phyloP scores from a whole-genome alignment of 2,797 vertebrate species.

The Emys orbicularis region DNA sequence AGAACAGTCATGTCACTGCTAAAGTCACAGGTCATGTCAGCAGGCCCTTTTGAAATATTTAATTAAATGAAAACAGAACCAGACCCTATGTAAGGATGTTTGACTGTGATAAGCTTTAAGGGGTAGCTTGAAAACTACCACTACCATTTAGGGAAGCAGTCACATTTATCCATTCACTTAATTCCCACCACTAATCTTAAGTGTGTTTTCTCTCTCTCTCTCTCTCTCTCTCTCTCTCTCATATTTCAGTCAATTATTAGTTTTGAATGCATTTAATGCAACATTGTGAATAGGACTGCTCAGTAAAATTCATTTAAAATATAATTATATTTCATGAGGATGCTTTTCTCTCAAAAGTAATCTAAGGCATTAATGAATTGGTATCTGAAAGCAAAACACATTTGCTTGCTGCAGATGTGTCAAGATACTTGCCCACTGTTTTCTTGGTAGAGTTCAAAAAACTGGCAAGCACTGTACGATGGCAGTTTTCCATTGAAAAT shows the following conservation, averaged over 20 bases:
- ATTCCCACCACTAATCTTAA: not conserved
- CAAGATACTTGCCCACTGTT: constrained; percentile 83
- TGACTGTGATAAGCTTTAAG: not conserved
- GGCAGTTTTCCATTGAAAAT: constrained; percentile 89
- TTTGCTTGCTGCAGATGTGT: not conserved
- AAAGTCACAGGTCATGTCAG: not conserved
- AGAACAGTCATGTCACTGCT: not conserved
- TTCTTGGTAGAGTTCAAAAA: constrained; percentile 91
- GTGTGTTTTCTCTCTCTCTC: not conserved
- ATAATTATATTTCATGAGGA: not conserved
- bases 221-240: not conserved
- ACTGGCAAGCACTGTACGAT: constrained; percentile 91
- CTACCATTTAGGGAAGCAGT: not conserved
- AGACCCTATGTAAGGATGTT: not conserved
- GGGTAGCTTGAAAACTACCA: not conserved
- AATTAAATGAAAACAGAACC: not conserved
- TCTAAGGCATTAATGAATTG: not conserved
- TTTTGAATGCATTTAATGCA: not conserved
- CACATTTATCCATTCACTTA: not conserved
- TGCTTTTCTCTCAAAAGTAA: not conserved
- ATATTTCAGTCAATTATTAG: not conserved
- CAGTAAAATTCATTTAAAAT: not conserved
- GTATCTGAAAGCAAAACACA: not conserved
- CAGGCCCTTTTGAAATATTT: not conserved
- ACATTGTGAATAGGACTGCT: not conserved